Percentiles rank a stretch among this genome's conserved stretches.
Conservation (phyloP, 2,113 vertebrate species). For the Damaliscus lunatus region DNA sequence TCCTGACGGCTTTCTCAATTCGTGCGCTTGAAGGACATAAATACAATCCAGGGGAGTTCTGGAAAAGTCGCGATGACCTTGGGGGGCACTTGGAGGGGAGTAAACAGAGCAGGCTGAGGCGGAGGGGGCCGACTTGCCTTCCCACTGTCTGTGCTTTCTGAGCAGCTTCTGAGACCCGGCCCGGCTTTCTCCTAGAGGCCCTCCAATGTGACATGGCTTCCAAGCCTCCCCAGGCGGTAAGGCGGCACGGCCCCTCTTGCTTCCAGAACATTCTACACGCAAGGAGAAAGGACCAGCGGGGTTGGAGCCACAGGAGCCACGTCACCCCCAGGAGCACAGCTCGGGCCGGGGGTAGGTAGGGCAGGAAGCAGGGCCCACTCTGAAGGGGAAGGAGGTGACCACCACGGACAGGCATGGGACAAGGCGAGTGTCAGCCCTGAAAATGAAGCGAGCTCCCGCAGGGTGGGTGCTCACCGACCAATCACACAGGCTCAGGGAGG, state of each 20-base stretch:
- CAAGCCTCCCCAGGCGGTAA: neutral
- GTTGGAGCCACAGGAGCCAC: neutral
- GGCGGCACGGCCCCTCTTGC: accelerated
- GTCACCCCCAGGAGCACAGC: neutral
- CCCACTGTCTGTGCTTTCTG: neutral
- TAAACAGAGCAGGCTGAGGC: accelerated
- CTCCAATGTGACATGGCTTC: neutral
- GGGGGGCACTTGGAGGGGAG: neutral
- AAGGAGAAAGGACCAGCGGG: neutral
- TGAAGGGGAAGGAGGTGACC: accelerated
- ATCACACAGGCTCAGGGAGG: neutral
- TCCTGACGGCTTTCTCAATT: slow-evolving; percentile 14
- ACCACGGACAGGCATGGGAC: neutral
- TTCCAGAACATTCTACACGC: neutral
- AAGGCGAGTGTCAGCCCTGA: accelerated
- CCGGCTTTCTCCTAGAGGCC: neutral
- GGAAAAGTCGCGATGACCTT: neutral
- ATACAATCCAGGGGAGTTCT: neutral
- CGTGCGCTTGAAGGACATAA: neutral
- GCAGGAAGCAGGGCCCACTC: neutral
- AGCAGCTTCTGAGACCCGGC: too few relatives aligned
- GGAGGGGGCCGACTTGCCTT: neutral
- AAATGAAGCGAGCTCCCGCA: accelerated
- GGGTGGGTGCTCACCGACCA: accelerated
- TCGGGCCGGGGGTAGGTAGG: accelerated